A percentile compares a stretch with the other conserved stretches of the same genome.
phyloP scores from a whole-genome alignment of 2,113 vertebrate species.

The Mesembrinibis cayennensis region DNA sequence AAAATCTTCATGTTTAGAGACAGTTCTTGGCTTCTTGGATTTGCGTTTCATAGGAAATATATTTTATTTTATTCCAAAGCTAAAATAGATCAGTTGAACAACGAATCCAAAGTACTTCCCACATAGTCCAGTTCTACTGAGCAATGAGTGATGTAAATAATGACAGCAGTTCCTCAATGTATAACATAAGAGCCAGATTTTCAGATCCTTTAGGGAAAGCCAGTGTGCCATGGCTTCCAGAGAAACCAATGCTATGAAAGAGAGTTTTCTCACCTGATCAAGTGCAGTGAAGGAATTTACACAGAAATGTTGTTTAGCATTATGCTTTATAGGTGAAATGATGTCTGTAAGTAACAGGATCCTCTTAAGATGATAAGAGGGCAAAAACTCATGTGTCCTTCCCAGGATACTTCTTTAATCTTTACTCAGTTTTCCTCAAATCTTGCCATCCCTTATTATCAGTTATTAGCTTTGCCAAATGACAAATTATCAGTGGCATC shows the following conservation, averaged over 20 bases:
- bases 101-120: not conserved
- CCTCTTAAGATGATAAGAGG: not conserved
- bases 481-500: not conserved
- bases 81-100: not conserved
- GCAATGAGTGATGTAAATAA: not conserved
- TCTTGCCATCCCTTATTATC: not conserved
- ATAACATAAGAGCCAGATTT: not conserved
- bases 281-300: not conserved
- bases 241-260: not conserved
- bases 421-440: not conserved
- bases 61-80: not conserved
- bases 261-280: not conserved
- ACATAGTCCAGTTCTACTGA: not conserved
- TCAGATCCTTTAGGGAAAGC: not conserved
- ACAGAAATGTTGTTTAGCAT: not conserved
- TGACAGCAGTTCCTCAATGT: not conserved
- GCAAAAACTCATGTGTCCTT: not conserved
- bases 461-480: not conserved
- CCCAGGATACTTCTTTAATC: not conserved
- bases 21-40: not conserved
- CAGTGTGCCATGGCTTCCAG: not conserved
- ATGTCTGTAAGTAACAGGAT: not conserved
- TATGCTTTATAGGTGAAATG: not conserved
- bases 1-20: not conserved
- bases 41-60: not conserved